These are phyloP conservation scores for Sciurus vulgaris DNA, from an alignment of 2,797 vertebrate genomes.

Conservation along the genomic window DNA sequence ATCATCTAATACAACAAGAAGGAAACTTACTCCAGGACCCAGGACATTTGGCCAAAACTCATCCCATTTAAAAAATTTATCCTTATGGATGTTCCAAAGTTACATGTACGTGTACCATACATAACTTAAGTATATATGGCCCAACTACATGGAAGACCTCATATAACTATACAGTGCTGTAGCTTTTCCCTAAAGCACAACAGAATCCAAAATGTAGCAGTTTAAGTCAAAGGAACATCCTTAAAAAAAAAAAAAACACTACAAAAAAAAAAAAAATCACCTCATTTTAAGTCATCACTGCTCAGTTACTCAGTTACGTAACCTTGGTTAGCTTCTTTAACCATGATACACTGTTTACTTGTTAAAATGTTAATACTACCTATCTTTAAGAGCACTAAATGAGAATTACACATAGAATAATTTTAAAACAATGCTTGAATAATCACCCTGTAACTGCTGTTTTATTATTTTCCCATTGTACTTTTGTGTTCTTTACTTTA, in stretches of 20 bases:
- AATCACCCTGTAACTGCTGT: not conserved
- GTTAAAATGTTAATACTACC: slow-evolving; percentile 39
- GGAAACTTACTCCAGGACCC: not conserved
- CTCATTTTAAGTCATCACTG: not conserved
- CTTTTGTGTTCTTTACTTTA: not conserved
- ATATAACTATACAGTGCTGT: not conserved
- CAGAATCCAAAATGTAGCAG: not conserved
- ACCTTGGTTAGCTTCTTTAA: not conserved
- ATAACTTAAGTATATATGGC: not conserved
- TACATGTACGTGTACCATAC: not conserved
- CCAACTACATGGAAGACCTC: not conserved
- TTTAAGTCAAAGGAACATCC: not conserved
- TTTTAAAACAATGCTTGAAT: slow-evolving; percentile 15
- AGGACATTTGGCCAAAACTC: not conserved
- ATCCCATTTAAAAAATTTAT: not conserved
- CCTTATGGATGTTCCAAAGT: not conserved
- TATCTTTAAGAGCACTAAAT: slow-evolving; percentile 6
- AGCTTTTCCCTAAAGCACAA: not conserved
- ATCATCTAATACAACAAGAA: not conserved
- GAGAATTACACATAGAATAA: not conserved
- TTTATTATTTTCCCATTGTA: not conserved
- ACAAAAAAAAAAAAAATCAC: not conserved
- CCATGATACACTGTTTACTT: not conserved
- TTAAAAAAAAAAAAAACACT: slow-evolving; percentile 15
- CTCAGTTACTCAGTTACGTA: not conserved